These are phyloP conservation scores for Zaprionus bogoriensis DNA, from an alignment of 2,888 invertebrate genomes.

Conservation along the genomic window DNA sequence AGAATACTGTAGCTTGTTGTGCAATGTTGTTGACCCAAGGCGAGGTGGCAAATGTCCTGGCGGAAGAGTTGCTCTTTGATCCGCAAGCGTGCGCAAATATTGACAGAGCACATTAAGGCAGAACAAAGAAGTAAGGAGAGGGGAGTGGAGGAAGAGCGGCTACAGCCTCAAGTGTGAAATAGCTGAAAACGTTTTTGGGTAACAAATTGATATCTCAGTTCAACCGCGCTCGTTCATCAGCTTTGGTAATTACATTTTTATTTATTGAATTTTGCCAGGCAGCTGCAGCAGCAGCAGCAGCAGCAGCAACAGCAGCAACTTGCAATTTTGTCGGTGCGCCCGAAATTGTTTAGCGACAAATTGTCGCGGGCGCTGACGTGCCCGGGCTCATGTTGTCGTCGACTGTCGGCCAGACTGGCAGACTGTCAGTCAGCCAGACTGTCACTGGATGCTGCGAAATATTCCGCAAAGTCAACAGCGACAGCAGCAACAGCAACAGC, in stretches of 20 bases:
- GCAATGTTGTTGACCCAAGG: constrained; percentile 49
- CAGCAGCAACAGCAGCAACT: constrained; percentile 30
- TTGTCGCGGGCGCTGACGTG: constrained; percentile 62
- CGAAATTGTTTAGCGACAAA: constrained; percentile 75
- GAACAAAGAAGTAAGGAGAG: not conserved
- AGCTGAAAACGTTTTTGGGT: too few species aligned
- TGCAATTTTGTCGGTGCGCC: constrained; percentile 35
- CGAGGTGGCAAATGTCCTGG: constrained; percentile 31
- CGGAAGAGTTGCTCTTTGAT: constrained; percentile 46
- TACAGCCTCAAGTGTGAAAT: too few species aligned
- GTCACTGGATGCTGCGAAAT: constrained; percentile 47
- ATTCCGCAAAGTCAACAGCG: constrained; percentile 73
- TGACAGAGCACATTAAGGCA: constrained; percentile 54
- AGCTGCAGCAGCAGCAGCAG: constrained; percentile 18
- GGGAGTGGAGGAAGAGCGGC: not conserved
- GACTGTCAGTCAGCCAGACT: constrained; percentile 10
- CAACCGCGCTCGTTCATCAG: constrained; percentile 29
- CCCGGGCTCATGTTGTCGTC: constrained; percentile 37
- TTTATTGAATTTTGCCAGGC: constrained; percentile 68
- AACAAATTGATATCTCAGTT: not conserved
- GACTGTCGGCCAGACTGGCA: constrained; percentile 17
- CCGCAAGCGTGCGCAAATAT: constrained; percentile 56
- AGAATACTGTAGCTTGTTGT: not conserved
- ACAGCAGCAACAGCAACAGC: constrained; percentile 55
- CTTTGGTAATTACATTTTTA: constrained; percentile 69